A percentile compares a stretch with the other conserved stretches of the same genome.
Evolutionary conservation across 2,113 vertebrate species (phyloP).

Genomic region (Centropus unirufus): DNA sequence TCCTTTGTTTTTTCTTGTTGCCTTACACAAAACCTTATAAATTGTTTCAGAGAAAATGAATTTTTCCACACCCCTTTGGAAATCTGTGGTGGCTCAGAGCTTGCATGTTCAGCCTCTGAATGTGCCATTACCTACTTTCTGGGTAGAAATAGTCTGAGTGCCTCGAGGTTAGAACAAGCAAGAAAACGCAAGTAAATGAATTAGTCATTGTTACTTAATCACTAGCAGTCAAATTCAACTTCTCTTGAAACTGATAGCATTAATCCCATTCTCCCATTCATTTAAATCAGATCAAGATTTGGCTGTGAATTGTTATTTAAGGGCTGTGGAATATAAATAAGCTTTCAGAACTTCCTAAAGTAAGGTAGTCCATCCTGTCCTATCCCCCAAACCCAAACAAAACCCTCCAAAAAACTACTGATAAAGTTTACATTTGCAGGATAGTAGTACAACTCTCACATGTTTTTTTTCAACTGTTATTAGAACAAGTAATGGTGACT

Average conservation of each 20-base stretch:
- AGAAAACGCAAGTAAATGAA: background rate
- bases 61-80: slow-evolving; percentile 51
- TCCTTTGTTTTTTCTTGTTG: slow-evolving; percentile 31
- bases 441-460: background rate
- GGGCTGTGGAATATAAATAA: background rate
- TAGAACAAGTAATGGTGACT: slow-evolving; percentile 67
- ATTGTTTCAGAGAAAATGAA: slow-evolving; percentile 61
- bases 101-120: background rate
- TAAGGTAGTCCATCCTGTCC: background rate
- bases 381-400: background rate
- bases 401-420: background rate
- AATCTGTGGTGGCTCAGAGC: background rate
- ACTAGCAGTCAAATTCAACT: background rate
- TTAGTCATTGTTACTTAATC: background rate
- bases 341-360: background rate
- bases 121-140: background rate
- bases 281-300: background rate
- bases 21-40: slow-evolving; percentile 1
- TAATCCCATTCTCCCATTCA: background rate
- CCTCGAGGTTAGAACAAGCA: slow-evolving; percentile 34
- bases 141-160: background rate
- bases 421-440: background rate
- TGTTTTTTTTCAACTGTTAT: slow-evolving; percentile 47
- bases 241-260: background rate
- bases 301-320: background rate